phyloP scores from a whole-genome alignment of 2,113 vertebrate species.

The Marcusenius ussheri region DNA sequence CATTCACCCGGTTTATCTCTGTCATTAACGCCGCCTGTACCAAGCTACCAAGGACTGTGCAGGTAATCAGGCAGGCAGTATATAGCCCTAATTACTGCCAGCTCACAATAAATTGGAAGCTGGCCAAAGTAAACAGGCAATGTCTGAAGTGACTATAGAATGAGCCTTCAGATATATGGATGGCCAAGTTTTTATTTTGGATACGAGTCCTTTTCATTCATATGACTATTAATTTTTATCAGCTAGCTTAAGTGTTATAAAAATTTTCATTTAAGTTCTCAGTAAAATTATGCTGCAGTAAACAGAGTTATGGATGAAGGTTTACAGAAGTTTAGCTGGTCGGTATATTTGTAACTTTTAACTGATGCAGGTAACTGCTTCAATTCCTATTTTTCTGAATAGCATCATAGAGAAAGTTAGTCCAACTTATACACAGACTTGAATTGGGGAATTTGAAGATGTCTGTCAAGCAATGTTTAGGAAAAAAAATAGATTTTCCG shows the following conservation, averaged over 20 bases:
- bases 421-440: background rate
- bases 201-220: background rate
- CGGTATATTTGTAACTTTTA: background rate
- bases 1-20: constrained; percentile 65
- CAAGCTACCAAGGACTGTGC: constrained; percentile 78
- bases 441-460: background rate
- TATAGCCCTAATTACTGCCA: constrained; percentile 48
- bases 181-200: background rate
- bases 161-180: constrained; percentile 16
- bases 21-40: constrained; percentile 84
- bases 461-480: background rate
- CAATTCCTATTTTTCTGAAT: background rate
- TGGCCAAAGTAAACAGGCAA: constrained; percentile 39
- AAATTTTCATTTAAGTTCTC: background rate
- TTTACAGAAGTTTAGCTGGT: background rate
- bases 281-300: background rate
- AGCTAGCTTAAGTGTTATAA: background rate
- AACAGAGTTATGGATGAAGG: background rate
- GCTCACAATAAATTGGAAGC: constrained; percentile 47
- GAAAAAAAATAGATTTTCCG: background rate
- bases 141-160: constrained; percentile 39
- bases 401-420: background rate
- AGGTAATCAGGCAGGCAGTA: constrained; percentile 41
- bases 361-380: background rate
- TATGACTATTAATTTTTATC: background rate